A percentile compares a stretch with the other conserved stretches of the same genome.
phyloP scores from a whole-genome alignment of 2,888 invertebrate genomes.

The Cremastinae sp. region DNA sequence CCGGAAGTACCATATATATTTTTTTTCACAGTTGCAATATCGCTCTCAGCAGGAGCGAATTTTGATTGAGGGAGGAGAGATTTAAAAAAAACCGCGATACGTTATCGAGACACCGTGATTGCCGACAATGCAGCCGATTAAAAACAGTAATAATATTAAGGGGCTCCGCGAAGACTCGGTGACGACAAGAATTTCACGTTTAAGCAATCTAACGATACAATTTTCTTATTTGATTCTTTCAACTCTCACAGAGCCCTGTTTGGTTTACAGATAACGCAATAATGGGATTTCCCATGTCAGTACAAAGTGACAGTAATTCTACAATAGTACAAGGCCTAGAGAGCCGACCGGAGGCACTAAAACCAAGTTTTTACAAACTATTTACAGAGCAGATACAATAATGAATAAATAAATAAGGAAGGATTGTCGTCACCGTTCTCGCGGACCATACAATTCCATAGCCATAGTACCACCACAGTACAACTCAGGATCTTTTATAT shows the following conservation, averaged over 20 bases:
- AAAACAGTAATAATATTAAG: slow-evolving; percentile 68
- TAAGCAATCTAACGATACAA: not conserved
- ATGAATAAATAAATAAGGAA: slow-evolving; percentile 10
- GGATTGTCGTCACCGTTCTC: slow-evolving; percentile 65
- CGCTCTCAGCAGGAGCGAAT: slow-evolving; percentile 78
- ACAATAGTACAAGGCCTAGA: slow-evolving; percentile 57
- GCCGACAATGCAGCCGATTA: slow-evolving; percentile 78
- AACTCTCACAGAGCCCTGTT: not conserved
- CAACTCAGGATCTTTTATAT: slow-evolving; percentile 81
- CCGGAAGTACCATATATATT: slow-evolving; percentile 58
- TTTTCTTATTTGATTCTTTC: slow-evolving; percentile 28
- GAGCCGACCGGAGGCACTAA: slow-evolving; percentile 42
- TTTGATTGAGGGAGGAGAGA: slow-evolving; percentile 74
- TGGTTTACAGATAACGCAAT: slow-evolving; percentile 8
- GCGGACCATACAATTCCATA: slow-evolving; percentile 76
- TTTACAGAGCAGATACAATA: not conserved
- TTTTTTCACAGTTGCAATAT: slow-evolving; percentile 72
- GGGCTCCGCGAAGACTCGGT: slow-evolving; percentile 57
- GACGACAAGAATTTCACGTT: slow-evolving; percentile 50
- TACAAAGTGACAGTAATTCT: slow-evolving; percentile 46
- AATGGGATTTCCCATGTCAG: slow-evolving; percentile 42
- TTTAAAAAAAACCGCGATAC: slow-evolving; percentile 56
- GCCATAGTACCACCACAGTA: slow-evolving; percentile 80
- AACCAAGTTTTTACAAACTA: slow-evolving; percentile 5
- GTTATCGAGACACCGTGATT: slow-evolving; percentile 79